phyloP scores from a whole-genome alignment of 53 echinoderm and acorn worm genomes.

The Astropecten irregularis region DNA sequence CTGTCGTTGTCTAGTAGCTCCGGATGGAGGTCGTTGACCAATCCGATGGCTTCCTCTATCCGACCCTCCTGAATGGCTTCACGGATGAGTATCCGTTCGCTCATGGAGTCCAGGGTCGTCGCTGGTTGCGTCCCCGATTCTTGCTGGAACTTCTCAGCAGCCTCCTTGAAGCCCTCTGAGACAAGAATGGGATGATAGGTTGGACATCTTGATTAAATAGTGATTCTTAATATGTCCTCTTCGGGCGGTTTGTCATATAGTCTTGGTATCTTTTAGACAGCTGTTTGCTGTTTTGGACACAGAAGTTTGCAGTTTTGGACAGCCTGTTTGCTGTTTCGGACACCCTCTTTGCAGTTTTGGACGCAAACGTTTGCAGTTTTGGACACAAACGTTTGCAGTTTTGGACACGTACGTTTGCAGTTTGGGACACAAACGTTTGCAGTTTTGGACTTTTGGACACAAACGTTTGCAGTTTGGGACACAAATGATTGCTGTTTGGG shows the following conservation, averaged over 20 bases:
- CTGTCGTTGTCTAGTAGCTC: conserved; percentile 93
- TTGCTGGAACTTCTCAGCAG: conserved; percentile 88
- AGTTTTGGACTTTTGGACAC: no score
- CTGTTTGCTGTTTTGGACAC: no score
- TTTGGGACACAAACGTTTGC: no score
- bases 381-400: no score
- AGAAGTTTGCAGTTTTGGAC: no score
- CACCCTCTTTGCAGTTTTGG: no score
- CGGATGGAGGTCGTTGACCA: conserved; percentile 94
- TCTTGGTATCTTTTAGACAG: no score
- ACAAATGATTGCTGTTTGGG: no score
- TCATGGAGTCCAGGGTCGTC: conserved; percentile 82
- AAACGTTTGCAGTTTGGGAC: no score
- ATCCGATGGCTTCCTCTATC: conserved; percentile 90
- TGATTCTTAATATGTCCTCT: neutral
- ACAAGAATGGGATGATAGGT: neutral
- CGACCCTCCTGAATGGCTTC: conserved; percentile 94
- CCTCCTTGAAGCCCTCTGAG: conserved; percentile 99
- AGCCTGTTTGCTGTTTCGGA: no score
- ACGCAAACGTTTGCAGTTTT: no score
- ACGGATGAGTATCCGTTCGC: conserved; percentile 85
- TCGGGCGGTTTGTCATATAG: neutral
- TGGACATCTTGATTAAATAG: neutral
- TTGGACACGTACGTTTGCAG: no score
- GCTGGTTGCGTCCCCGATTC: conserved; percentile 91